phyloP scores from a whole-genome alignment of 23 tunicate genomes.

The Aplidium turbinatum region DNA sequence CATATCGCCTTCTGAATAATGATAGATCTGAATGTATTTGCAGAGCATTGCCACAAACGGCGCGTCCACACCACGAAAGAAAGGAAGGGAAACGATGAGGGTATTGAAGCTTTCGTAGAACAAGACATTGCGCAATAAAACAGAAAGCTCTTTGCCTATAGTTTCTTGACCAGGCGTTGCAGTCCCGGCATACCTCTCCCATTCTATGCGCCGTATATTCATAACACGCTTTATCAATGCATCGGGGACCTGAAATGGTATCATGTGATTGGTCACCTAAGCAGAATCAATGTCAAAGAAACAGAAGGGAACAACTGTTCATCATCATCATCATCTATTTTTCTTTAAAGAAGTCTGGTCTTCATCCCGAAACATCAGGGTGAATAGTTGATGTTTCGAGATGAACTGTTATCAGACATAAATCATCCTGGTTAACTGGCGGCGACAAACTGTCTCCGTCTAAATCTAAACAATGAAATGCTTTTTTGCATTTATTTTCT shows the following conservation, averaged over 20 bases:
- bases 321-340: no score
- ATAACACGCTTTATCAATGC: slow-evolving; percentile 62
- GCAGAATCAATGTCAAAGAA: no score
- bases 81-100: slow-evolving; percentile 61
- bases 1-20: slow-evolving; percentile 71
- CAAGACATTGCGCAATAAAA: slow-evolving; percentile 49
- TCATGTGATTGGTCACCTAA: no score
- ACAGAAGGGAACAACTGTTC: no score
- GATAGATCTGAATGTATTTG: slow-evolving; percentile 55
- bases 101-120: slow-evolving; percentile 73
- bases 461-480: no score
- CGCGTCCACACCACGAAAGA: slow-evolving; percentile 59
- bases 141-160: slow-evolving; percentile 72
- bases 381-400: no score
- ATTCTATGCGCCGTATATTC: slow-evolving; percentile 68
- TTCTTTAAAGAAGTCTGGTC: no score
- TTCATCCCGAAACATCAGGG: no score
- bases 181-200: slow-evolving; percentile 72
- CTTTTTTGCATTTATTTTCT: no score
- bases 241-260: slow-evolving; percentile 63
- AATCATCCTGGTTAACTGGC: no score
- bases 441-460: no score
- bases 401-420: no score
- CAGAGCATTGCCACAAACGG: slow-evolving; percentile 75
- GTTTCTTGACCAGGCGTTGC: slow-evolving; percentile 77